Base-by-base conservation (phyloP, 1,140 invertebrate species). In the Drosophila tani region DNA sequence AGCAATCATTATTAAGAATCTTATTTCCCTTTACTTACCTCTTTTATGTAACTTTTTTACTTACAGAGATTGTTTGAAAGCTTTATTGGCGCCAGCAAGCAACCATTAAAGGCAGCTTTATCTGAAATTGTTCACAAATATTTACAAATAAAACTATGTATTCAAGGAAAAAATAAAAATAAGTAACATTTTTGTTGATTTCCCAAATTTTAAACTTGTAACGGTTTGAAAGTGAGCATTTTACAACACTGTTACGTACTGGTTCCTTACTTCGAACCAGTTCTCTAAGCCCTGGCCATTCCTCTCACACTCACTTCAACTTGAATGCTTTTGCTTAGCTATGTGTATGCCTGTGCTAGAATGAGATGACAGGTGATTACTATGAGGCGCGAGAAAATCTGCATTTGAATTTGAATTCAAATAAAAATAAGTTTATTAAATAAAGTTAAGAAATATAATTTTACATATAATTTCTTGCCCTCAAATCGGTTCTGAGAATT, bases 21-120 rank as follows among this genome's bases (percentile, higher is more conserved):
- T 35, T 51, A 46, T 21, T 0, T 7, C 2, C 11, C 45, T 4
- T 0, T 21, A 32, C 15, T 24, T 19, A 7, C 15, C 6, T 38
- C 11, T 17, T 24, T 21, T n/a, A 9, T 14, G 32, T 9, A 0
- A 9, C n/a, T 35, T 51, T 69, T 69, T 46, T 46, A 8, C 3
- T 84, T 85, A 0, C 68, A 90, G 85, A 90, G 74, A 76, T 90
- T 55, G 85, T 90, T 43, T 90, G 15, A 81, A 0, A 1, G 14
- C 1, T n/a, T 41, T 14, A 8, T 53, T n/a, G 14, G 5, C 15
- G 4, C 7, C 19, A 24, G 8, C 1, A n/a, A 11, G 19, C 14
- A 8, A 38, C 14, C 32, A 56, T 21, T 4, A 2, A 12, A 9
- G 8, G 5, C 27, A 29, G 6, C 15, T 62, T 46, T 50, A 0